phyloP scores from a whole-genome alignment of 2,888 invertebrate species.

The Lydus trimaculatus region DNA sequence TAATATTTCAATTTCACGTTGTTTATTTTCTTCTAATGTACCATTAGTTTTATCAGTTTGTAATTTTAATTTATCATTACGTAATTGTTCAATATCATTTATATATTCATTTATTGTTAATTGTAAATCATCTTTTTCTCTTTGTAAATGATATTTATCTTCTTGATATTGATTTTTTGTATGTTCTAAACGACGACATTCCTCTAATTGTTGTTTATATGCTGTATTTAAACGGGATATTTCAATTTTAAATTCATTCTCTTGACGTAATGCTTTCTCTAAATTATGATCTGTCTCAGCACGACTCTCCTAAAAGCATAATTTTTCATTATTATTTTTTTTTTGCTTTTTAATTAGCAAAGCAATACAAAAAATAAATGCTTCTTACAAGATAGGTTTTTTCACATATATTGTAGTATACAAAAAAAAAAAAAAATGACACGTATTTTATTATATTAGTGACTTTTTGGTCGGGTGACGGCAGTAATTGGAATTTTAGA shows the following conservation, averaged over 20 bases:
- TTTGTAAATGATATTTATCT: slow-evolving; percentile 63
- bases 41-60: slow-evolving; percentile 52
- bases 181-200: slow-evolving; percentile 55
- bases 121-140: slow-evolving; percentile 61
- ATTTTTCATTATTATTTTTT: neutral
- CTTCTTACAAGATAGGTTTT: too few species aligned
- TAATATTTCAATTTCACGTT: slow-evolving; percentile 60
- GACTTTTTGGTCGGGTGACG: too few species aligned
- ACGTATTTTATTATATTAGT: too few species aligned
- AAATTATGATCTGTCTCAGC: slow-evolving; percentile 36
- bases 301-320: slow-evolving; percentile 34
- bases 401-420: too few species aligned
- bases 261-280: slow-evolving; percentile 46
- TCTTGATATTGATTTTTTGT: slow-evolving; percentile 62
- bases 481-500: too few species aligned
- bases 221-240: slow-evolving; percentile 55
- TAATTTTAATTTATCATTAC: slow-evolving; percentile 25
- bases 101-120: slow-evolving; percentile 24
- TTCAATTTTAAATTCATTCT: slow-evolving; percentile 66
- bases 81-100: neutral
- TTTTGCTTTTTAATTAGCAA: too few species aligned
- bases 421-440: too few species aligned
- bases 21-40: slow-evolving; percentile 52
- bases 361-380: too few species aligned
- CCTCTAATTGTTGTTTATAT: slow-evolving; percentile 58